Evolutionary conservation across 2,888 invertebrate genomes (phyloP), one percentile per base, ranked within the genome.

Genomic region (Zaprionus bogoriensis): DNA sequence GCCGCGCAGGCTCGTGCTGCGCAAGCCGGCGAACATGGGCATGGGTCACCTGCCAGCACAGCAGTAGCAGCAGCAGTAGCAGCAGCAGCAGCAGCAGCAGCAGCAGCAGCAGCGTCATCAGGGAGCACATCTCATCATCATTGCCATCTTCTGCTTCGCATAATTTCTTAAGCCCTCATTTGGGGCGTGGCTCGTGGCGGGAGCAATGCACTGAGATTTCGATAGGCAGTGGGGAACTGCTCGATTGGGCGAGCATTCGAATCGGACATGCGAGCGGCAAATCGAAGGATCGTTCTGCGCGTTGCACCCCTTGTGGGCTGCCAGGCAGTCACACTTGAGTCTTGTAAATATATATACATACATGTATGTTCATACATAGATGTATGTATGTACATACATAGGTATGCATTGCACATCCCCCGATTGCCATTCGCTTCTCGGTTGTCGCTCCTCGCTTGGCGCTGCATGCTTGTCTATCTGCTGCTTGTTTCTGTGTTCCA

Each of bases 81-180:
- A 20, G n/a, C 41, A 20, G 6, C 20, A 45, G 6, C 27, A 27
- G 17, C 12, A 12, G 4, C 14, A 25, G 14, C 42, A 25, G 2
- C 44, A 27, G 4, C 45, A 45, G 3, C 20, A n/a, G 9, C 19
- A 41, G 14, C 27, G 19, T 12, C 70, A 55, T 32, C 81, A 36
- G 41, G 7, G 32, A n/a, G n/a, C n/a, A n/a, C 59, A 17, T 53
- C 39, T 28, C 68, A 53, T 63, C 50, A 38, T 32, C 48, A 45
- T 61, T 53, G 42, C 41, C 53, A 51, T 72, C 54, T 45, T 62
- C 65, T 62, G 61, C 59, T 75, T 76, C 67, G 79, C 79, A 72
- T 77, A 73, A 74, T 79, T 85, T 74, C 86, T 76, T 70, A 66
- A 61, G 60, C 79, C 51, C 30, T 47, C 30, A 19, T n/a, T 17